These are phyloP conservation scores for Zootermopsis nevadensis DNA, from an alignment of 2,888 invertebrate species.

Conservation along the genomic window DNA sequence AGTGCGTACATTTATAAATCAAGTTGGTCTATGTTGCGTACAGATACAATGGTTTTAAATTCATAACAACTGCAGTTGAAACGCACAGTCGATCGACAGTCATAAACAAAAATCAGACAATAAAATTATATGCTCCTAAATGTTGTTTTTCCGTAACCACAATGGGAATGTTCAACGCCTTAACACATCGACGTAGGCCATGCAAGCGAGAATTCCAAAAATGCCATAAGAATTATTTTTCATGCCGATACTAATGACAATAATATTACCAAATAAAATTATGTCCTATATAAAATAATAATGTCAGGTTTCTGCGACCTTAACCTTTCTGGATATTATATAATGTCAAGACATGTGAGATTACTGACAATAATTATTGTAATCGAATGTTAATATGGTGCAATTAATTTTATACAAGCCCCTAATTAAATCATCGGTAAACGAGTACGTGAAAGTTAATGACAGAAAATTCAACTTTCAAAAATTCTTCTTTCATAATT, in stretches of 20 bases:
- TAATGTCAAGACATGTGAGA: background rate
- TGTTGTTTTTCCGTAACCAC: too few species aligned
- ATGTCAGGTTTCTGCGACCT: background rate
- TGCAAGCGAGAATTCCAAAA: background rate
- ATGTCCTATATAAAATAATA: background rate
- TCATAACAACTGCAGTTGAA: too few species aligned
- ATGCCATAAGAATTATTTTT: background rate
- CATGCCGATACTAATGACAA: background rate
- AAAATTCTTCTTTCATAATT: background rate
- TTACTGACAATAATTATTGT: background rate
- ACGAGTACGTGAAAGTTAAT: background rate
- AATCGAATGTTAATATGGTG: background rate
- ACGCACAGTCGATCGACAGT: too few species aligned
- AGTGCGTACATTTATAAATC: too few species aligned
- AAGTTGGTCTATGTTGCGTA: too few species aligned
- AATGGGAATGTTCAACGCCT: background rate
- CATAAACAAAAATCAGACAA: too few species aligned
- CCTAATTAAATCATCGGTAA: background rate
- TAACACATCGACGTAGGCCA: background rate
- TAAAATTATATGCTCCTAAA: too few species aligned
- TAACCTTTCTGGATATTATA: background rate
- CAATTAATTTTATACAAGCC: background rate
- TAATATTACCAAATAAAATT: background rate
- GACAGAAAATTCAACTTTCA: background rate
- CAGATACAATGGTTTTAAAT: too few species aligned